Percentiles rank a stretch among this genome's conserved stretches.
Evolutionary conservation across 1,140 invertebrate species (phyloP).

Genomic region (Spodoptera litura): DNA sequence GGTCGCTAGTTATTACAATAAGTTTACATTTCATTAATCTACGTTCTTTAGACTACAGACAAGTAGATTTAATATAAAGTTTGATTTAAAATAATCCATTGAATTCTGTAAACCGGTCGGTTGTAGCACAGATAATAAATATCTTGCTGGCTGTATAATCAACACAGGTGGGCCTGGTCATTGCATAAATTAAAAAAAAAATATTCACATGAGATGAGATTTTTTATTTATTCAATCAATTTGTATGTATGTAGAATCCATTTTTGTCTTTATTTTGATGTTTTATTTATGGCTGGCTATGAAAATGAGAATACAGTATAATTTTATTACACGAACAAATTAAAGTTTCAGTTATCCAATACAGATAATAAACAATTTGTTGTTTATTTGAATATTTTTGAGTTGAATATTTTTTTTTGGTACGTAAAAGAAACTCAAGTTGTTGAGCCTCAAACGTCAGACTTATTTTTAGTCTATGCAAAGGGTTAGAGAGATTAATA

Average conservation of each 20-base stretch:
- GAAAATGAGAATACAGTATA: neutral
- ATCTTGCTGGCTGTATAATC: constrained; percentile 20
- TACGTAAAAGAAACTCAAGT: too few relatives aligned
- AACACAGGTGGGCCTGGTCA: constrained; percentile 13
- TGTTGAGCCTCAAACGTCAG: too few relatives aligned
- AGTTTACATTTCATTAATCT: too few relatives aligned
- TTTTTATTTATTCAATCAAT: constrained; percentile 1
- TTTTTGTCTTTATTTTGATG: neutral
- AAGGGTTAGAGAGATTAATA: neutral
- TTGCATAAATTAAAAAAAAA: constrained; percentile 20
- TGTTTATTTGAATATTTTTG: too few relatives aligned
- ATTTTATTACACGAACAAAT: neutral
- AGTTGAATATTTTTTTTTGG: too few relatives aligned
- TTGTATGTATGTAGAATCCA: neutral
- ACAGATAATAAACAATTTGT: too few relatives aligned
- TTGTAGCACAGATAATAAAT: constrained; percentile 34
- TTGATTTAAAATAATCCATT: constrained; percentile 18
- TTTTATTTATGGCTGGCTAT: neutral
- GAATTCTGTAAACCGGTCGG: constrained; percentile 26
- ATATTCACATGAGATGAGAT: neutral
- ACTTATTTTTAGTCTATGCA: neutral
- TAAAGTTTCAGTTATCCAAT: too few relatives aligned
- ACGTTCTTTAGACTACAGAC: too few relatives aligned
- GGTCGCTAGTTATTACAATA: too few relatives aligned
- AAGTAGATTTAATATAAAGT: neutral